Conservation (phyloP, 2,888 invertebrate species). For the Ormyrus nitidulus region DNA sequence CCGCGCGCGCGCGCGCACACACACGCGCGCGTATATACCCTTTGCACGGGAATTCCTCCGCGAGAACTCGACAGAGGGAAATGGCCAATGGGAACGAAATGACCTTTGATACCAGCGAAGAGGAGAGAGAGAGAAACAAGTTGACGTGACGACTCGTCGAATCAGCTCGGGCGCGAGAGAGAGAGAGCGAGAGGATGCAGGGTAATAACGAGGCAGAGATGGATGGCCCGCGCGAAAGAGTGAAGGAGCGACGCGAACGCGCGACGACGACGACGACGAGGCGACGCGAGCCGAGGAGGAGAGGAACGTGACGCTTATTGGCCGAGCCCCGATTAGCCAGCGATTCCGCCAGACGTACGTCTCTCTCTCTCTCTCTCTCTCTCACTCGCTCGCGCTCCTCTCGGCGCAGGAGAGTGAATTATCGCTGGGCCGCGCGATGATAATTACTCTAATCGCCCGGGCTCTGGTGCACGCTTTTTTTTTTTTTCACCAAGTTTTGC, state of each 20-base stretch:
- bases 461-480: neutral
- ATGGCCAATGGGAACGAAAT: slow-evolving; percentile 63
- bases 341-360: slow-evolving; percentile 26
- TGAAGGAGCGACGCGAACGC: slow-evolving; percentile 44
- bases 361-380: slow-evolving; percentile 19
- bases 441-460: slow-evolving; percentile 44
- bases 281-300: neutral
- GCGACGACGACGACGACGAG: slow-evolving; percentile 49
- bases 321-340: slow-evolving; percentile 46
- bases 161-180: slow-evolving; percentile 17
- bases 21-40: slow-evolving; percentile 16
- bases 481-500: neutral
- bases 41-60: slow-evolving; percentile 44
- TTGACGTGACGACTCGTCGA: slow-evolving; percentile 55
- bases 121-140: slow-evolving; percentile 41
- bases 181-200: neutral
- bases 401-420: slow-evolving; percentile 21
- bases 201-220: slow-evolving; percentile 59
- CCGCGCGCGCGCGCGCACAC: slow-evolving; percentile 6
- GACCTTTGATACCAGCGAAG: slow-evolving; percentile 60
- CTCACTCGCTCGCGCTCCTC: slow-evolving; percentile 1
- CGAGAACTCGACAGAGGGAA: slow-evolving; percentile 47
- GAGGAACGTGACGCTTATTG: slow-evolving; percentile 55
- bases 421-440: slow-evolving; percentile 36
- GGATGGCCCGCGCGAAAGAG: slow-evolving; percentile 53